Base-by-base conservation (phyloP, 2,888 invertebrate species). In the Spilosoma lubricipeda region DNA sequence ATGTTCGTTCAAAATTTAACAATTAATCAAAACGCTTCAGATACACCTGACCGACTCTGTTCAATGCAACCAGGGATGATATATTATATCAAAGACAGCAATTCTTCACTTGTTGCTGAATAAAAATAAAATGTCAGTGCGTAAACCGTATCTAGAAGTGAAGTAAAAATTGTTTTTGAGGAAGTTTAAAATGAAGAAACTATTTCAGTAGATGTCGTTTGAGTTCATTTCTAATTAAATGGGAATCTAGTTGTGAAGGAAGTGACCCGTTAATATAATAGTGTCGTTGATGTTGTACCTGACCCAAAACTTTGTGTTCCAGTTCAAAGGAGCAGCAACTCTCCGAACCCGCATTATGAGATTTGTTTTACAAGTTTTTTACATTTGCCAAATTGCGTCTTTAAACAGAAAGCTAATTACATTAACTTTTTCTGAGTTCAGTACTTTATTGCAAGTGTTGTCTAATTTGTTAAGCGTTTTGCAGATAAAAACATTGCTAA, bases 251-350 rank as follows among this genome's bases (percentile, higher is more conserved):
- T 90, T 89, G 83, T 85, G 88, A 90, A 89, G 89, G 88, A 88
- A 91, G 89, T 89, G 88, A 89, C 88, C 90, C 88, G 90, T 90
- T 92, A 92, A 91, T 90, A 90, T 90, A 89, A 92, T 92, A 92
- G 91, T 91, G 90, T 89, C 90, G 89, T 83, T 86, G 85, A 83
- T 86, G 87, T 79, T 86, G 85, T 87, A 88, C 89, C 91, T 90
- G 91, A 90, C 91, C 91, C 90, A 86, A 90, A 92, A 92, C 83
- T 91, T 92, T 90, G 81, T 78, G 85, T 83, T 80, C 82, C 77
- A 82, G 84, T 84, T 89, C 89, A 90, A 89, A 90, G 89, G 85
- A 88, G 81, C 80, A 77, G 80, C 77, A 77, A 82, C 82, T 84
- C 84, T 73, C 81, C 77, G 72, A 85, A 80, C 80, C 83, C 80